These are phyloP conservation scores for Noctilio leporinus DNA, from an alignment of 2,113 vertebrate genomes.

Conservation along the genomic window DNA sequence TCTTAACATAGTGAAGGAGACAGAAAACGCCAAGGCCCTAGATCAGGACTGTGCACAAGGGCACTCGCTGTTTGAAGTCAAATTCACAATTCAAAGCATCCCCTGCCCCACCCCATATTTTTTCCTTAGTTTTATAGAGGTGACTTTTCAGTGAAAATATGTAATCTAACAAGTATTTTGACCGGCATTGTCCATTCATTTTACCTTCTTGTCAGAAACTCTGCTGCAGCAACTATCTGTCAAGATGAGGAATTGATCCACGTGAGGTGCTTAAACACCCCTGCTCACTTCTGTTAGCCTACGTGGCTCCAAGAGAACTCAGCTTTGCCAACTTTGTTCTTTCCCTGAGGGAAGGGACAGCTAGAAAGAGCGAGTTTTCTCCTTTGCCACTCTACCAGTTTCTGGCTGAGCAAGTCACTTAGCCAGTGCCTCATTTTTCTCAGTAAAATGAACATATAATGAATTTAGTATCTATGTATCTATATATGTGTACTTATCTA, in stretches of 20 bases:
- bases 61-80: not conserved
- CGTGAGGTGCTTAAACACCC: not conserved
- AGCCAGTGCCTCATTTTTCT: not conserved
- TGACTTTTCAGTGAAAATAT: not conserved
- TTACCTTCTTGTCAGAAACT: not conserved
- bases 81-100: not conserved
- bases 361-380: not conserved
- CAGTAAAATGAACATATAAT: not conserved
- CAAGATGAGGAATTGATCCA: not conserved
- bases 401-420: not conserved
- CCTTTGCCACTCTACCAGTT: not conserved
- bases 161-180: not conserved
- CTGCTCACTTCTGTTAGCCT: not conserved
- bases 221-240: not conserved
- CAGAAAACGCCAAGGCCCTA: not conserved
- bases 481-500: not conserved
- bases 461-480: not conserved
- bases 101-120: not conserved
- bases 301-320: not conserved
- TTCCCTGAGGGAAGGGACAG: not conserved
- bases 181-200: not conserved
- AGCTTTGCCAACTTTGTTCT: not conserved
- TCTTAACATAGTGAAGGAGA: not conserved
- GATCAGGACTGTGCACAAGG: not conserved
- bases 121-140: not conserved